Base-by-base conservation (phyloP, 2,888 invertebrate genomes). In the Hemaris fuciformis region DNA sequence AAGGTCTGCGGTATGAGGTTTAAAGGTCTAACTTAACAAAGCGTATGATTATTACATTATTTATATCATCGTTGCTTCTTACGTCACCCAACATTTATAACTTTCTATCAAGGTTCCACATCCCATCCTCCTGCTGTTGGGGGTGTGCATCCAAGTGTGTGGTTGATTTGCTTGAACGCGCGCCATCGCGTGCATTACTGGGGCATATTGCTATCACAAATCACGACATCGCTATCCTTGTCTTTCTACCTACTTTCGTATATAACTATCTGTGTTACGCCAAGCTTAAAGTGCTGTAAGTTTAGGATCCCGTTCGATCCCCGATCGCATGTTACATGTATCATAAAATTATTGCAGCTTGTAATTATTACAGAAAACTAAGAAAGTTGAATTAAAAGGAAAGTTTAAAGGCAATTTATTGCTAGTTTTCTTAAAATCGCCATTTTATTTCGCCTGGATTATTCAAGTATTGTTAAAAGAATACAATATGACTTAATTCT, bases 131-230 rank as follows among this genome's bases (percentile, higher is more conserved):
- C 20, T 61, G 34, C 57, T 23, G 18, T 57, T 20, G 18, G 57
- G 57, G 57, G 57, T 77, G 83, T 71, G 81, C 86, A 87, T 64
- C 83, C 79, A 76, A 84, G 81, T 88, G 82, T 84, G 76, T 75
- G 67, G 64, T 57, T 72, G 77, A 75, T 81, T 80, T 85, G 85
- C 83, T 82, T 77, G 78, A 87, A 77, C 77, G 74, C 85, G 85
- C 87, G 67, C 83, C 85, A 88, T 85, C 85, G 88, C 85, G 64
- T 78, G 68, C 68, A 66, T 72, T 77, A 71, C 73, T 71, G 68
- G 59, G 67, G 63, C 71, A 70, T 66, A 64, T 68, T 76, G 70
- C 65, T 68, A 72, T 64, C 76, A 71, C 74, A 76, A 73, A 75
- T 73, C 65, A 66, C 64, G 38, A 61, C 38, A 38, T 38, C 15